Evolutionary conservation across 2,888 invertebrate genomes (phyloP).

Genomic region (Leptopterna dolabrata): DNA sequence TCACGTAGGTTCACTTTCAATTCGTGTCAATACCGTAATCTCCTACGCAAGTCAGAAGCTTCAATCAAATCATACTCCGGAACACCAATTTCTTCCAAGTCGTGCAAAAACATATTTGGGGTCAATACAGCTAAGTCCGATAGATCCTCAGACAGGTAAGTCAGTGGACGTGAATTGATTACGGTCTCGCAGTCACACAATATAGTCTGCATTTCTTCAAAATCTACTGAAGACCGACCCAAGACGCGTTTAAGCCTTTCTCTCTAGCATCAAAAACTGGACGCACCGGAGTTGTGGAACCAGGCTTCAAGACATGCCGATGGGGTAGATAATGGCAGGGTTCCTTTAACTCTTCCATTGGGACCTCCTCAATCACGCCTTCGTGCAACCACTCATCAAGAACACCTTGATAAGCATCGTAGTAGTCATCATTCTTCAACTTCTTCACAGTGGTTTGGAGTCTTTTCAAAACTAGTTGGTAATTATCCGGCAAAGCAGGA

Average conservation of each 20-base stretch:
- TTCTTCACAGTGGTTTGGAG: constrained; percentile 60
- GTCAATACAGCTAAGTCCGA: background rate
- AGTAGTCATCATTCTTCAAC: constrained; percentile 45
- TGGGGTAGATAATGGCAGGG: constrained; percentile 57
- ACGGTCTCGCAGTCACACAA: background rate
- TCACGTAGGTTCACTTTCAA: no score
- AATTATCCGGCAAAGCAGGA: constrained; percentile 63
- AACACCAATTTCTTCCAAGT: no score
- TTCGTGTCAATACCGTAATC: background rate
- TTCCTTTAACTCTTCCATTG: background rate
- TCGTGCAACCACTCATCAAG: constrained; percentile 63
- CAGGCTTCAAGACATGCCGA: constrained; percentile 56
- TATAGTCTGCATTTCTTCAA: background rate
- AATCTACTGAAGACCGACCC: background rate
- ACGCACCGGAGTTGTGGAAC: constrained; percentile 56
- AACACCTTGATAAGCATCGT: constrained; percentile 62
- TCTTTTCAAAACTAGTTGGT: constrained; percentile 60
- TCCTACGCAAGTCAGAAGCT: background rate
- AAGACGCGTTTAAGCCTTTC: background rate
- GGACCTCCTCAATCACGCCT: constrained; percentile 63
- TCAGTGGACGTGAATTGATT: background rate
- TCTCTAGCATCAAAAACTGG: constrained; percentile 62
- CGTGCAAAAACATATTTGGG: background rate
- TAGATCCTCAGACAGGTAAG: background rate
- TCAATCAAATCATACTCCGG: background rate